These are phyloP conservation scores for Bradypodion pumilum DNA, from an alignment of 2,797 vertebrate genomes.

Conservation along the genomic window DNA sequence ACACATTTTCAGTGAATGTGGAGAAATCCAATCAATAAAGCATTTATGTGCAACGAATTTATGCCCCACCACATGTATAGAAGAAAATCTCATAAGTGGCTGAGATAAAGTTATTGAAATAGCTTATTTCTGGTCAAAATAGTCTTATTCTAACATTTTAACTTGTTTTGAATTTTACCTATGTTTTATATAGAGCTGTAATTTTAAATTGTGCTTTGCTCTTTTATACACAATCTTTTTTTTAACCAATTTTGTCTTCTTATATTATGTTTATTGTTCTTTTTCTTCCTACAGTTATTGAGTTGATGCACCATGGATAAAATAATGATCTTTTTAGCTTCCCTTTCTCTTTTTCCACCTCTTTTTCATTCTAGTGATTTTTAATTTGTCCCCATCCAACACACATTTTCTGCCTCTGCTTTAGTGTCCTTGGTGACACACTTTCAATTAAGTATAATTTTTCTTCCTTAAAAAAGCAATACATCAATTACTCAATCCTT, in stretches of 20 bases:
- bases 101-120: too few species aligned
- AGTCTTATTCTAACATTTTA: too few species aligned
- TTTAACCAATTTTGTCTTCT: conserved; percentile 29
- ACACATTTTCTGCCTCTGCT: conserved; percentile 8
- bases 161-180: too few species aligned
- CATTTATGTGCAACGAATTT: too few species aligned
- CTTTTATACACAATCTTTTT: too few species aligned
- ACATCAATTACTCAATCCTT: conserved; percentile 29
- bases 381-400: conserved; percentile 34
- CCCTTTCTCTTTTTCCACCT: background rate
- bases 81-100: too few species aligned
- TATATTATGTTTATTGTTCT: conserved; percentile 19
- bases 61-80: too few species aligned
- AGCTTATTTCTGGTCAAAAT: too few species aligned
- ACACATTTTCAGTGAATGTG: too few species aligned
- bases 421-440: conserved; percentile 4
- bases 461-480: conserved; percentile 44
- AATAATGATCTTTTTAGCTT: conserved; percentile 23
- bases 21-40: too few species aligned
- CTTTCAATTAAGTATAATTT: conserved; percentile 52
- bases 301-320: conserved; percentile 22
- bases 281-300: conserved; percentile 25
- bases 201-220: too few species aligned
- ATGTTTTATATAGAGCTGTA: too few species aligned
- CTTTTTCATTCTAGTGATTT: conserved; percentile 25